These are phyloP conservation scores for Eospalax fontanierii DNA, from an alignment of 2,797 vertebrate genomes.

Conservation along the genomic window DNA sequence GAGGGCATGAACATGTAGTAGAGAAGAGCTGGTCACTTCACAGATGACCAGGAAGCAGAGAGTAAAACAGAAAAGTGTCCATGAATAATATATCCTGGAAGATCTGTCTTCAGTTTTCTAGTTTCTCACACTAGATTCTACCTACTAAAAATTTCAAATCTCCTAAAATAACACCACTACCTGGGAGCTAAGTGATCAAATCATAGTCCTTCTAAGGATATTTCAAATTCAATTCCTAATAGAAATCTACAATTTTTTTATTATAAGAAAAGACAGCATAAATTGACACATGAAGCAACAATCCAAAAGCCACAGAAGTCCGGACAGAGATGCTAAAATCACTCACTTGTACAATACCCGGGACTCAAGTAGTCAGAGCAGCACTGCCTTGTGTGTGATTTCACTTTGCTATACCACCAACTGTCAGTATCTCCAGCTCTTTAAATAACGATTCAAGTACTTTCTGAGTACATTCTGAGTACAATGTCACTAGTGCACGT, in stretches of 20 bases:
- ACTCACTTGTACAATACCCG: not conserved
- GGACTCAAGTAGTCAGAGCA: not conserved
- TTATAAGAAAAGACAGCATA: not conserved
- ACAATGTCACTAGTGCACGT: no score
- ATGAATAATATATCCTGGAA: not conserved
- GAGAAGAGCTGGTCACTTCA: no score
- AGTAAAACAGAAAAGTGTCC: no score
- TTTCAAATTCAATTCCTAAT: not conserved
- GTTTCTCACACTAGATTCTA: not conserved
- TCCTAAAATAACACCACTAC: not conserved
- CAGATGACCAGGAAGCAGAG: no score
- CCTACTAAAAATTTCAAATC: not conserved
- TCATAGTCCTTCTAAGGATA: no score
- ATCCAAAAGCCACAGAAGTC: not conserved
- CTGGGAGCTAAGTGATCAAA: not conserved
- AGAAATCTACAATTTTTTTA: not conserved
- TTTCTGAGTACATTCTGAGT: no score
- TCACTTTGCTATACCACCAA: no score
- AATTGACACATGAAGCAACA: not conserved
- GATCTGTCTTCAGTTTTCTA: not conserved
- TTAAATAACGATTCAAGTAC: no score
- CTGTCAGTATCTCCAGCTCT: no score
- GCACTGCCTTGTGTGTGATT: not conserved
- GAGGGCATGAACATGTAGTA: not conserved
- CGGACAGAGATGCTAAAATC: not conserved